phyloP scores from a whole-genome alignment of 2,113 vertebrate species.

The Ophthalmolycus amberensis region DNA sequence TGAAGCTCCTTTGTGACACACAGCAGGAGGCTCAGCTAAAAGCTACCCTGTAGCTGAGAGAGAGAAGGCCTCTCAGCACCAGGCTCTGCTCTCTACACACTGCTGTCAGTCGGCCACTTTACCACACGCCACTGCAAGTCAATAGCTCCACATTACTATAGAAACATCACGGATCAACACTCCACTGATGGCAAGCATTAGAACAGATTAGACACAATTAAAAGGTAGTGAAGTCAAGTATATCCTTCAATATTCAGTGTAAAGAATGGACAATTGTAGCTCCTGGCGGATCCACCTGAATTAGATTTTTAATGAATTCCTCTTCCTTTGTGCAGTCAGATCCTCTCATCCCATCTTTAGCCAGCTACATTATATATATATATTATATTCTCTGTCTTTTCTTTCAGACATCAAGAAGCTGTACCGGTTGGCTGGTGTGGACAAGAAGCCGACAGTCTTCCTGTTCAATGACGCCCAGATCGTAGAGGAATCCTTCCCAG shows the following conservation, averaged over 20 bases:
- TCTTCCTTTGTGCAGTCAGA: background rate
- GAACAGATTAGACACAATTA: background rate
- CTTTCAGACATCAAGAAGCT: constrained; percentile 89
- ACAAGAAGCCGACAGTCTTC: constrained; percentile 88
- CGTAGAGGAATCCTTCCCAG: constrained; percentile 88
- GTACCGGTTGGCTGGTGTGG: constrained; percentile 86
- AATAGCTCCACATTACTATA: constrained; percentile 20
- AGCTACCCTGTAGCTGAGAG: constrained; percentile 51
- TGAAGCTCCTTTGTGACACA: constrained; percentile 53
- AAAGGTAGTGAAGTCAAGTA: background rate
- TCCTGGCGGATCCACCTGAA: background rate
- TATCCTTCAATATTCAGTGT: background rate
- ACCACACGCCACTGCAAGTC: constrained; percentile 13
- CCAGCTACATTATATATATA: background rate
- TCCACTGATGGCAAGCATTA: background rate
- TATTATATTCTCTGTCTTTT: constrained; percentile 8
- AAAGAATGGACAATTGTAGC: background rate
- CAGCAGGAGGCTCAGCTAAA: constrained; percentile 61
- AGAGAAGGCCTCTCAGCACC: constrained; percentile 52
- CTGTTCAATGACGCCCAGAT: constrained; percentile 91
- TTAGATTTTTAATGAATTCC: background rate
- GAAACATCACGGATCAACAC: constrained; percentile 43
- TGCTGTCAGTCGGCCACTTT: constrained; percentile 13
- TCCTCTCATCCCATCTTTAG: background rate
- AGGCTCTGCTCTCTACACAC: constrained; percentile 23